Conservation (phyloP, 2,888 invertebrate species). For the Choreutis nemorana region DNA sequence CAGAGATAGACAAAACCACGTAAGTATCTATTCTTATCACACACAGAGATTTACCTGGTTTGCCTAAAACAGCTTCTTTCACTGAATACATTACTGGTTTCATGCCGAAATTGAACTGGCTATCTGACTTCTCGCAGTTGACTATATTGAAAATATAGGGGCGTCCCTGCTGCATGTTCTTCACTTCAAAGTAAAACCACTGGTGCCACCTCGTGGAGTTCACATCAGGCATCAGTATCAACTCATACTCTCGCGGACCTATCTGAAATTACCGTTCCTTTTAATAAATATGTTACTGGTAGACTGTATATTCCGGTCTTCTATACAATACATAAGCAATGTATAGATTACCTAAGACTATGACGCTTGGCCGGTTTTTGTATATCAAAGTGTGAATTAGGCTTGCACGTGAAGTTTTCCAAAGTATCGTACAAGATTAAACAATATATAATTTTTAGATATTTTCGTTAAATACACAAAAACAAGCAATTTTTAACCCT, state of each 20-base stretch:
- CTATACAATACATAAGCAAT: too few species aligned
- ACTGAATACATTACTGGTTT: conserved; percentile 89
- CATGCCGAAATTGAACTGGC: conserved; percentile 90
- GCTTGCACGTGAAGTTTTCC: too few species aligned
- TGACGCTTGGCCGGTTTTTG: too few species aligned
- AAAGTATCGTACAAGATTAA: too few species aligned
- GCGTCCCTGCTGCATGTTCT: conserved; percentile 73
- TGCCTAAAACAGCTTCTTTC: conserved; percentile 68
- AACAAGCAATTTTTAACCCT: too few species aligned
- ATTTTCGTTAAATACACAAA: too few species aligned
- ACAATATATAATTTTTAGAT: too few species aligned
- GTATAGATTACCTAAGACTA: too few species aligned
- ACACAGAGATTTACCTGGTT: conserved; percentile 47
- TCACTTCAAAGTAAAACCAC: conserved; percentile 93
- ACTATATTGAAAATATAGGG: conserved; percentile 86
- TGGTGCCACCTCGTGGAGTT: conserved; percentile 82
- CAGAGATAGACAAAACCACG: too few species aligned
- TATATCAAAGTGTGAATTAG: too few species aligned
- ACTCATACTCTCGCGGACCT: conserved; percentile 79
- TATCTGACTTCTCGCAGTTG: conserved; percentile 87
- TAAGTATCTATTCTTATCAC: conserved; percentile 1
- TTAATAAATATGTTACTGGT: too few species aligned
- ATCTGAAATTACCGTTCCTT: conserved; percentile 69
- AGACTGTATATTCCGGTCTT: too few species aligned
- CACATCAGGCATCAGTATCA: conserved; percentile 83